Base-by-base conservation (phyloP, 1,140 invertebrate species). In the Diuraphis noxia region DNA sequence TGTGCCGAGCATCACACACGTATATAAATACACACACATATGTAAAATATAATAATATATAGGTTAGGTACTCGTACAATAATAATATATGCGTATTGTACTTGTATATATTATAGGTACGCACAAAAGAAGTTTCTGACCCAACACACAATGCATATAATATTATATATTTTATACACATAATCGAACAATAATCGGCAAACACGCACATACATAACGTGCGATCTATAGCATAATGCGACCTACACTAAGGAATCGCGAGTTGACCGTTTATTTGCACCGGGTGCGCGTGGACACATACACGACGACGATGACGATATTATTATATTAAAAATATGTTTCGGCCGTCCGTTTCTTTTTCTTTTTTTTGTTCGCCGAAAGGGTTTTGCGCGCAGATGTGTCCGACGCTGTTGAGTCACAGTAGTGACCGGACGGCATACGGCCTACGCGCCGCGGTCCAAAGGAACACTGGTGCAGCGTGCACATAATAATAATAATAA, bases 251-350 rank as follows among this genome's bases (percentile, higher is more conserved):
- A 72, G 56, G 56, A n/a, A 72, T n/a, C 30, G 56, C 56, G 56
- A 72, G 56, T 72, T 72, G 56, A 72, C 56, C 56, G 56, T 72
- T 72, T n/a, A n/a, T n/a, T 72, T n/a, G 56, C 56, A 72, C 56
- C 56, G 56, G 56, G 56, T 13, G 56, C 56, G 30, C 30, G 56
- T n/a, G 56, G 56, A n/a, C 56, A n/a, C n/a, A n/a, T n/a, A n/a
- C n/a, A 56, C 30, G 25, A 2, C 49, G 49, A 56, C 52, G 52
- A 10, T 3, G 52, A 56, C 25, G 56, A 56, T 72, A n/a, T 72
- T n/a, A 72, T 72, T 72, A 72, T 52, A 52, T 72, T 17, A n/a
- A 72, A 72, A 72, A 72, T n/a, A 17, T 72, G 56, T 63, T 63
- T 63, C n/a, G 30, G 56, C 56, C 56, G 13, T 72, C 56, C 56